Base-by-base conservation (phyloP, 2,797 vertebrate species). In the Micrastur ruficollis region DNA sequence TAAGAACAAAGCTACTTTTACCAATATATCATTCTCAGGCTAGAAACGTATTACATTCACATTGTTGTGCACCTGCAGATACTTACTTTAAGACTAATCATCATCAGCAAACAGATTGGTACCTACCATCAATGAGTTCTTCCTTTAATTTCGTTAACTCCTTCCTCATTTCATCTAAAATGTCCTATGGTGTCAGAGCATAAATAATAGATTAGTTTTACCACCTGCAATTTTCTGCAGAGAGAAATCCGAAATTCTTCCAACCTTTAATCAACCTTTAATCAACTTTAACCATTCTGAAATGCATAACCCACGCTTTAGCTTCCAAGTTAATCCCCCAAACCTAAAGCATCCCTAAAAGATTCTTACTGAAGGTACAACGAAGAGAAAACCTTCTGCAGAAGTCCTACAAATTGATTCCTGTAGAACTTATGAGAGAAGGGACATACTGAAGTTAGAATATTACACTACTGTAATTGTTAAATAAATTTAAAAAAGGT, bases 81-180 rank as follows among this genome's bases (percentile, higher is more conserved):
- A n/a, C 34, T 56, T 53, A 62, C 19, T 79, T 4, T 47, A 40
- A 59, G 38, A 70, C 56, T 47, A 74, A 68, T 72, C 56, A 89
- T 56, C 34, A 76, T 55, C 34, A 92, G 40, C 9, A 38, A 56
- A 59, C 6, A 46, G 42, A 66, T 15, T 25, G 14, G 59, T 53
- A 98, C 98, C 98, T 98, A 99, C 99, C 99, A 98, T 99, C 99
- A 95, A 99, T 99, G 95, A 99, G 99, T 97, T 99, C 99, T 97
- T 99, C 99, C 98, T 99, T 99, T 98, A 99, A 98, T 98, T 99
- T 99, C 0, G 99, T 98, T 97, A 99, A 97, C 97, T 99, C 99
- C 98, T 99, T 99, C 86, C 99, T 99, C 99, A 99, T 99, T 98
- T 99, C 99, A 84, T 99, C 99, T 98, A 99, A 98, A 97, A 99